phyloP scores from a whole-genome alignment of 2,113 vertebrate genomes.

The Corythoichthys intestinalis region DNA sequence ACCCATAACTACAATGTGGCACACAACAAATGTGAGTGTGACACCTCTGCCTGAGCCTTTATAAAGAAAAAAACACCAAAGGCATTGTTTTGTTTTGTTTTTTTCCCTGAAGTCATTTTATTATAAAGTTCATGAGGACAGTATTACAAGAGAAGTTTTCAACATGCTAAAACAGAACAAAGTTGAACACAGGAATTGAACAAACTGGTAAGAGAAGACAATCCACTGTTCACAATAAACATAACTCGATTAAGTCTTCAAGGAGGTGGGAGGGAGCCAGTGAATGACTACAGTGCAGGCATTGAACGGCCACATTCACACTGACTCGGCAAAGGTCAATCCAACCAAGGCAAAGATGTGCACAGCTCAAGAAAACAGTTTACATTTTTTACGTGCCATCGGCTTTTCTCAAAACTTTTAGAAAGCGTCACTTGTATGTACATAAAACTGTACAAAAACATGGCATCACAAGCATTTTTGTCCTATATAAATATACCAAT shows the following conservation, averaged over 20 bases:
- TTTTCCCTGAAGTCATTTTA: slow-evolving; percentile 85
- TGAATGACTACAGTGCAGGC: slow-evolving; percentile 81
- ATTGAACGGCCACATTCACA: slow-evolving; percentile 87
- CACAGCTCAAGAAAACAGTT: slow-evolving; percentile 89
- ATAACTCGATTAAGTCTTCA: slow-evolving; percentile 76
- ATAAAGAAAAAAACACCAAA: no score
- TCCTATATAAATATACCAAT: slow-evolving; percentile 95
- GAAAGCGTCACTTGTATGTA: slow-evolving; percentile 98
- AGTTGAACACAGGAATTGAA: slow-evolving; percentile 77
- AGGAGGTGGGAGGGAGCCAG: slow-evolving; percentile 72
- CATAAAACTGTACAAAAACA: slow-evolving; percentile 99
- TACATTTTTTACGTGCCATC: slow-evolving; percentile 81
- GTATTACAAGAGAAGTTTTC: slow-evolving; percentile 91
- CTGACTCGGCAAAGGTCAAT: slow-evolving; percentile 85
- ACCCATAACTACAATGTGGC: no score
- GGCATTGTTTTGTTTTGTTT: slow-evolving; percentile 9
- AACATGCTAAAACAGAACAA: slow-evolving; percentile 81
- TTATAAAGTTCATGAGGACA: slow-evolving; percentile 94
- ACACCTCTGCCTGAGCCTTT: no score
- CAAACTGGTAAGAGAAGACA: slow-evolving; percentile 80
- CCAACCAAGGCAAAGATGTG: slow-evolving; percentile 81
- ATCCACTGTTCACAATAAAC: slow-evolving; percentile 84
- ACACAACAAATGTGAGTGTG: no score
- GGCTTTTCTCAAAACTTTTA: slow-evolving; percentile 80
- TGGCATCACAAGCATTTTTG: slow-evolving; percentile 93